A percentile compares a stretch with the other conserved stretches of the same genome.
phyloP scores from a whole-genome alignment of 2,797 vertebrate species.

The Prionace glauca region DNA sequence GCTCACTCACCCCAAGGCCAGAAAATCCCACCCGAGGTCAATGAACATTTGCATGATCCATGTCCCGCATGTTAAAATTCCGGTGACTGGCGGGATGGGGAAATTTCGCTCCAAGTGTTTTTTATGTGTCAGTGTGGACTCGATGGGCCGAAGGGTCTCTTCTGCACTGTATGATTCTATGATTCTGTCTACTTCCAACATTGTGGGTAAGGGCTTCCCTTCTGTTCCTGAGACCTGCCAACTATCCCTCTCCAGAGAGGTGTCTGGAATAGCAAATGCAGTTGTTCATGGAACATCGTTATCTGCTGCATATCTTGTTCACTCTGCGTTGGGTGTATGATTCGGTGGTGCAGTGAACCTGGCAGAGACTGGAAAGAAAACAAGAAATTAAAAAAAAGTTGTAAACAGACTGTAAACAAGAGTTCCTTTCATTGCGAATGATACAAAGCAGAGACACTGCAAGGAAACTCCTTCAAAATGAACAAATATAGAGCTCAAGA shows the following conservation, averaged over 20 bases:
- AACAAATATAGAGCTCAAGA: constrained; percentile 12
- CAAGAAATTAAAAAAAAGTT: background rate
- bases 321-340: background rate
- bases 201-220: background rate
- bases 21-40: too few species aligned
- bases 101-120: too few species aligned
- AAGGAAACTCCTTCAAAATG: constrained; percentile 35
- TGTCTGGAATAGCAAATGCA: background rate
- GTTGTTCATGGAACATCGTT: background rate
- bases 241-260: background rate
- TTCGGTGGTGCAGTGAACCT: background rate
- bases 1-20: too few species aligned
- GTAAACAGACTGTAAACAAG: constrained; percentile 32
- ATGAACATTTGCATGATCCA: too few species aligned
- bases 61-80: too few species aligned
- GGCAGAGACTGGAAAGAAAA: background rate
- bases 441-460: background rate
- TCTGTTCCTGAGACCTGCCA: background rate
- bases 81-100: too few species aligned
- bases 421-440: background rate
- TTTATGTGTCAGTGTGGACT: too few species aligned
- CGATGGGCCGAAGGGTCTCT: too few species aligned
- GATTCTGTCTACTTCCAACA: background rate
- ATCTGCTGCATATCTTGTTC: background rate
- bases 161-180: too few species aligned